phyloP scores from a whole-genome alignment of 2,888 invertebrate genomes.

The Synanthedon formicaeformis region DNA sequence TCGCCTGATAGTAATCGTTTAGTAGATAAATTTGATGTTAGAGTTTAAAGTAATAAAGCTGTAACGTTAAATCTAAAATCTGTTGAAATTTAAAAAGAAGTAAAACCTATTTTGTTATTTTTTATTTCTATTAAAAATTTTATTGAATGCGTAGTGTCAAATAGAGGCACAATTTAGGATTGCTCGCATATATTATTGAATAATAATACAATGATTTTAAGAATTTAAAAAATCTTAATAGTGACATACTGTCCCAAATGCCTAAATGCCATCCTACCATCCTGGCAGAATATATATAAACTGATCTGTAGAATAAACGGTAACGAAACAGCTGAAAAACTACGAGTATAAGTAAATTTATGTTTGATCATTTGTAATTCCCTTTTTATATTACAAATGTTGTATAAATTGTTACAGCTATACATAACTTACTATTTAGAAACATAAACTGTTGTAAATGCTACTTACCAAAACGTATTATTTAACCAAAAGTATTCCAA shows the following conservation, averaged over 20 bases:
- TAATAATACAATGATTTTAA: background rate
- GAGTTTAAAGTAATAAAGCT: constrained; percentile 23
- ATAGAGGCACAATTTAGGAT: background rate
- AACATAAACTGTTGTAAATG: too few relatives aligned
- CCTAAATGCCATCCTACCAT: background rate
- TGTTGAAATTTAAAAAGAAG: background rate
- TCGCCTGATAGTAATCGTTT: constrained; percentile 60
- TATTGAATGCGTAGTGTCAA: background rate
- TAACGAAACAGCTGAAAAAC: too few relatives aligned
- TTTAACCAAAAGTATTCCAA: too few relatives aligned
- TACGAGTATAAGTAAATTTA: too few relatives aligned
- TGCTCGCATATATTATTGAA: background rate
- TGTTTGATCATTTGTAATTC: too few relatives aligned
- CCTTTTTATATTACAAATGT: too few relatives aligned
- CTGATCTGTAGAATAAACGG: too few relatives aligned
- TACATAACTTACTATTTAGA: too few relatives aligned
- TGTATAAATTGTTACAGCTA: too few relatives aligned
- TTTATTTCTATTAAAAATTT: background rate
- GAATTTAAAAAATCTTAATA: background rate
- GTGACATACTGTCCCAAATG: background rate
- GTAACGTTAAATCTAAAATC: background rate
- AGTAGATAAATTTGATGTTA: constrained; percentile 49
- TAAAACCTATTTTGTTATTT: background rate
- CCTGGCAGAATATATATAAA: background rate
- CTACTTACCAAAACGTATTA: too few relatives aligned